A percentile compares a stretch with the other conserved stretches of the same genome.
Conservation (phyloP, 2,797 vertebrate species). For the Cossypha caffra region DNA sequence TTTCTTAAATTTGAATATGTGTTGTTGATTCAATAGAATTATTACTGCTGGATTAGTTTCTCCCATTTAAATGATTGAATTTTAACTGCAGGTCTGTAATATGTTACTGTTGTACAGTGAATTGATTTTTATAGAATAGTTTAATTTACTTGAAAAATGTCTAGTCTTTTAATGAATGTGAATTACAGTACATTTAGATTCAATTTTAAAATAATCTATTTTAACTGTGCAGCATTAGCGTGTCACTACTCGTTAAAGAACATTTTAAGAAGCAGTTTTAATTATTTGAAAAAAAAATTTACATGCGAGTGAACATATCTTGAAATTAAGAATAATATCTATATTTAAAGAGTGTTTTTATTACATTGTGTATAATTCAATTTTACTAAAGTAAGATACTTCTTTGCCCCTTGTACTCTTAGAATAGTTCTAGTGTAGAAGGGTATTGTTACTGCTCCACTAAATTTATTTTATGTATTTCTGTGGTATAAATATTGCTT, state of each 20-base stretch:
- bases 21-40: background rate
- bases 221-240: background rate
- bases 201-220: conserved; percentile 51
- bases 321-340: conserved; percentile 12
- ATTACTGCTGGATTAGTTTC: background rate
- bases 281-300: conserved; percentile 42
- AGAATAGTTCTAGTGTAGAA: background rate
- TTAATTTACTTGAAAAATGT: conserved; percentile 54
- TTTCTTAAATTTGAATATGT: background rate
- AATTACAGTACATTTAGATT: conserved; percentile 54
- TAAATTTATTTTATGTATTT: background rate
- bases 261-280: conserved; percentile 44
- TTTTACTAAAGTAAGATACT: background rate
- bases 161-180: conserved; percentile 32
- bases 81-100: background rate
- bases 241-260: conserved; percentile 35
- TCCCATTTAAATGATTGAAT: background rate
- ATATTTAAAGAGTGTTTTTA: background rate
- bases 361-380: background rate
- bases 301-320: background rate
- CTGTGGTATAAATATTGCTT: background rate
- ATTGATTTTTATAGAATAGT: conserved; percentile 45
- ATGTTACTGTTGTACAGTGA: background rate
- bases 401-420: background rate
- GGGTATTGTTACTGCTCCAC: background rate